Evolutionary conservation across 2,888 invertebrate genomes (phyloP).

Genomic region (Mesorhabditis belari): DNA sequence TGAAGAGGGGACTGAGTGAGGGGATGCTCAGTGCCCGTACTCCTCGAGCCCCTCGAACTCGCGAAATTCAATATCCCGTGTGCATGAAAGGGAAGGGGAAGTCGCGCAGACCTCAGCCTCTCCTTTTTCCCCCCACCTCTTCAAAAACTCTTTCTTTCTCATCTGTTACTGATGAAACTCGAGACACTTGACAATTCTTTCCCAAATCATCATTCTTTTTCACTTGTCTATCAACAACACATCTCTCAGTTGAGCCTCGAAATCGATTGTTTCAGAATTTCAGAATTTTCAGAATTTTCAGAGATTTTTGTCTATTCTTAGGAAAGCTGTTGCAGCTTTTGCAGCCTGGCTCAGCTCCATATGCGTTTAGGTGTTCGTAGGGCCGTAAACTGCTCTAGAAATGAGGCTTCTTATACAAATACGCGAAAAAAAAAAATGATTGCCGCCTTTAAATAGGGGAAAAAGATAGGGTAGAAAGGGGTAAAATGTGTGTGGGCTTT

Average conservation of each 20-base stretch:
- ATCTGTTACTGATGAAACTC: background rate
- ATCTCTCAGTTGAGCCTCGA: too few relatives aligned
- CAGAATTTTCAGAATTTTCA: too few relatives aligned
- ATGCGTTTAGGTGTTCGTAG: too few relatives aligned
- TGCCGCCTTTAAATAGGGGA: background rate
- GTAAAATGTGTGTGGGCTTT: background rate
- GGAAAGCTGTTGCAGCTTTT: too few relatives aligned
- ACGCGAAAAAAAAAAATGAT: background rate
- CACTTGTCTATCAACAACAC: too few relatives aligned
- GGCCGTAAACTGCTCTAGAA: too few relatives aligned
- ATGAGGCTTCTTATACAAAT: background rate
- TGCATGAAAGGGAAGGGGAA: too few relatives aligned
- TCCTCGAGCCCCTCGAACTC: background rate
- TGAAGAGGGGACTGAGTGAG: background rate
- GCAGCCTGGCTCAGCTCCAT: too few relatives aligned
- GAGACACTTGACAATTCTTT: background rate
- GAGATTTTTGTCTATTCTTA: too few relatives aligned
- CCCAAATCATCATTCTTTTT: too few relatives aligned
- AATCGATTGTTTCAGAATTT: too few relatives aligned
- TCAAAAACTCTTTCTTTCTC: slow-evolving; percentile 13
- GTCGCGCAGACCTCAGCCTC: background rate
- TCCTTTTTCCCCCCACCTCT: slow-evolving; percentile 6
- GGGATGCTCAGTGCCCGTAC: background rate
- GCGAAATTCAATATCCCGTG: background rate
- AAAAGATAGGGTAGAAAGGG: background rate